A percentile compares a stretch with the other conserved stretches of the same genome.
These are phyloP conservation scores for Emesis furor DNA, from an alignment of 2,888 invertebrate genomes.

Conservation along the genomic window DNA sequence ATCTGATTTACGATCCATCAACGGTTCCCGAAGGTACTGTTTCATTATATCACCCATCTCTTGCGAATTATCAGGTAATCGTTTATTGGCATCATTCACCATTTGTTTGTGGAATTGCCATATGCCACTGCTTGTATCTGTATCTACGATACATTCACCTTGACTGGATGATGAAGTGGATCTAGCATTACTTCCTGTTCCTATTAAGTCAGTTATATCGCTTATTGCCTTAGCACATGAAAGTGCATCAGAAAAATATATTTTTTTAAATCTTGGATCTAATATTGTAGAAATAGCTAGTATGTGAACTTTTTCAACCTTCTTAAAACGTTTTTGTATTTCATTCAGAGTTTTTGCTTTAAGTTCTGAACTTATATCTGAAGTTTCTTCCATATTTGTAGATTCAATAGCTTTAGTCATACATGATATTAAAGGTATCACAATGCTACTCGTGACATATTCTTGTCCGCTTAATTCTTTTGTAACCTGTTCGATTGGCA, in stretches of 20 bases:
- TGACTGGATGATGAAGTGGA: slow-evolving; percentile 5
- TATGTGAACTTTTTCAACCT: slow-evolving; percentile 6
- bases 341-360: slow-evolving; percentile 11
- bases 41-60: background rate
- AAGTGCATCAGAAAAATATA: slow-evolving; percentile 15
- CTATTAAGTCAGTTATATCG: slow-evolving; percentile 12
- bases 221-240: slow-evolving; percentile 8
- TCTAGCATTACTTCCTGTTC: slow-evolving; percentile 5
- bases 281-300: slow-evolving; percentile 7
- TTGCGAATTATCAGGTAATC: background rate
- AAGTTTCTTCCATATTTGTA: slow-evolving; percentile 10
- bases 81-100: background rate
- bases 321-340: slow-evolving; percentile 15
- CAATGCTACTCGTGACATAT: slow-evolving; percentile 11
- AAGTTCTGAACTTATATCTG: slow-evolving; percentile 1
- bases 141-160: too few relatives aligned
- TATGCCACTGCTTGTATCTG: background rate
- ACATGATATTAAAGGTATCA: slow-evolving; percentile 9
- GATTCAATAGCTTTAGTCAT: slow-evolving; percentile 12
- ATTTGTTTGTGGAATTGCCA: background rate
- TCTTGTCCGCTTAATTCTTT: slow-evolving; percentile 4
- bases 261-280: slow-evolving; percentile 15
- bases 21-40: slow-evolving; percentile 4
- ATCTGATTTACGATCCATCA: background rate
- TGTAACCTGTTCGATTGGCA: slow-evolving; percentile 11